Percentiles rank a stretch among this genome's conserved stretches.
Evolutionary conservation across 2,797 vertebrate species (phyloP).

Genomic region (Macropodus opercularis): DNA sequence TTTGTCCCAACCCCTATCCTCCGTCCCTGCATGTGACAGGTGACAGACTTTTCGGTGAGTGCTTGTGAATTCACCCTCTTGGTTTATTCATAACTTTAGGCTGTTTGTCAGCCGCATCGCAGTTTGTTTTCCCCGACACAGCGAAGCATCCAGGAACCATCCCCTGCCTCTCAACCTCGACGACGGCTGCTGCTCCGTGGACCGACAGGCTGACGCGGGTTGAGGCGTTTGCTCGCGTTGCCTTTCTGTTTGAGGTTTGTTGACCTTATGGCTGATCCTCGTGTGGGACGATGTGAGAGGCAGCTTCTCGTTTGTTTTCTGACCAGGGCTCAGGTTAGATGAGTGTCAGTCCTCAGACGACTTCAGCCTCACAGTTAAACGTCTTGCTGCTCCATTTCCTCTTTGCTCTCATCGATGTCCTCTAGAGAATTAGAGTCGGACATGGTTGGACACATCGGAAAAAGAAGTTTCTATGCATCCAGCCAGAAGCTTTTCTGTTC

Average conservation of each 20-base stretch:
- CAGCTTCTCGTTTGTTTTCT: too few species aligned
- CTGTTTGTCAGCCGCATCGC: not conserved
- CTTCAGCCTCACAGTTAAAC: too few species aligned
- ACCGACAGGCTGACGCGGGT: too few species aligned
- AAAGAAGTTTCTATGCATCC: too few species aligned
- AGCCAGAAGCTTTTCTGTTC: not conserved
- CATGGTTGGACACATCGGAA: conserved; percentile 22
- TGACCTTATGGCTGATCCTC: too few species aligned
- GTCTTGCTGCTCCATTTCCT: not conserved
- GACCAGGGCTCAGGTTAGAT: too few species aligned
- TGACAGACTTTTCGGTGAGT: not conserved
- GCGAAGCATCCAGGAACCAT: not conserved
- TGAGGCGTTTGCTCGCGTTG: too few species aligned
- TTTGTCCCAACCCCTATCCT: not conserved
- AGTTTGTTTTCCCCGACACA: not conserved
- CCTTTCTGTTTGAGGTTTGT: too few species aligned
- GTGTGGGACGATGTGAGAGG: too few species aligned
- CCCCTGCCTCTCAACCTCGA: not conserved
- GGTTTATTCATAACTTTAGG: conserved; percentile 5
- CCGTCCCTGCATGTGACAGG: not conserved
- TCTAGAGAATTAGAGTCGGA: conserved; percentile 4
- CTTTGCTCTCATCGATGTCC: not conserved
- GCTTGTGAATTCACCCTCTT: not conserved
- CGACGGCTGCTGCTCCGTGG: too few species aligned
- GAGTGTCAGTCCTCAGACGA: too few species aligned